phyloP scores from a whole-genome alignment of 2,797 vertebrate genomes.

The Antennarius maculatus region DNA sequence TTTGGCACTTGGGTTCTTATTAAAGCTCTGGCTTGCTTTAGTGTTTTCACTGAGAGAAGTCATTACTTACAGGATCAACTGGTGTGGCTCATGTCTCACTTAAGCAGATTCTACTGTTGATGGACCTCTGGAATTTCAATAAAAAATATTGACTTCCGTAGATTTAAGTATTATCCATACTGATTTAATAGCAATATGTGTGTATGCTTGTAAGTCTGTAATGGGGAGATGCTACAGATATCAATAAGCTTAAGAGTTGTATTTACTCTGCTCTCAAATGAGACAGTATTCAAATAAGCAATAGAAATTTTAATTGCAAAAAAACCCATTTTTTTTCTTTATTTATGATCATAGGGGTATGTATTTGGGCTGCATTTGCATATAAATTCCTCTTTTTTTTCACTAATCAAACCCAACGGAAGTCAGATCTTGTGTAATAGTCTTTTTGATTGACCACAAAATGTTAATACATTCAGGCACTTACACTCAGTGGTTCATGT shows the following conservation, averaged over 20 bases:
- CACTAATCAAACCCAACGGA: too few species aligned
- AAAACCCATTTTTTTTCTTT: slow-evolving; percentile 21
- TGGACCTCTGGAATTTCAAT: slow-evolving; percentile 53
- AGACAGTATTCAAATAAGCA: slow-evolving; percentile 24
- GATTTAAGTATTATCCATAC: slow-evolving; percentile 51
- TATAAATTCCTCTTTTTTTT: not conserved
- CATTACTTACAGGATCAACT: slow-evolving; percentile 70
- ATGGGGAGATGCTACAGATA: slow-evolving; percentile 39
- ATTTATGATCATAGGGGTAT: slow-evolving; percentile 22
- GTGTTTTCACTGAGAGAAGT: slow-evolving; percentile 57
- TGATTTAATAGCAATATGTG: slow-evolving; percentile 33
- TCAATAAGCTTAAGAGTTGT: slow-evolving; percentile 46
- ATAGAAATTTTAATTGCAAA: slow-evolving; percentile 48
- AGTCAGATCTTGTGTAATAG: too few species aligned
- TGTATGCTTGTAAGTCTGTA: slow-evolving; percentile 15
- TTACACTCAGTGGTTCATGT: not conserved
- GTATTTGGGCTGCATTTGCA: slow-evolving; percentile 24
- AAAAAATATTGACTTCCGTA: slow-evolving; percentile 55
- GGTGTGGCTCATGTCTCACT: slow-evolving; percentile 41
- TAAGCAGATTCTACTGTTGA: slow-evolving; percentile 57
- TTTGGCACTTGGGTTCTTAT: slow-evolving; percentile 64
- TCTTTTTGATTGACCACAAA: too few species aligned
- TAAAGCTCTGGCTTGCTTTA: slow-evolving; percentile 68
- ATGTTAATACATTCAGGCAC: too few species aligned
- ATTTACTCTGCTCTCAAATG: slow-evolving; percentile 46